Evolutionary conservation across 1,140 invertebrate genomes (phyloP).

Genomic region (Temnothorax curvispinosus): DNA sequence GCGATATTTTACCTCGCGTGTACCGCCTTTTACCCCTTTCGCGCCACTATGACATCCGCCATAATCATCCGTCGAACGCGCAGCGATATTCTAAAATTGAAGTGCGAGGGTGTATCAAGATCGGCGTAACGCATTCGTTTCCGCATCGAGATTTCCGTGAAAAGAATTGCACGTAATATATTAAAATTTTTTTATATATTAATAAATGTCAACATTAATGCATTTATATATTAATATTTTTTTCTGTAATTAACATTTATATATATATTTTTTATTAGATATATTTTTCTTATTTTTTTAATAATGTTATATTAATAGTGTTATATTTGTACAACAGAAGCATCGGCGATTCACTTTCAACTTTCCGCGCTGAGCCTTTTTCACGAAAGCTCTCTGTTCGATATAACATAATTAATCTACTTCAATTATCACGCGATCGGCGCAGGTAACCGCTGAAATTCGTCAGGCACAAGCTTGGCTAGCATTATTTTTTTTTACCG

Average conservation of each 20-base stretch:
- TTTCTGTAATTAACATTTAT: not conserved
- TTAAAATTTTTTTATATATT: too few relatives aligned
- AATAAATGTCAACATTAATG: too few relatives aligned
- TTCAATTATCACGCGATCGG: conserved; percentile 16
- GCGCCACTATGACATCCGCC: not conserved
- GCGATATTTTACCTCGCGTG: not conserved
- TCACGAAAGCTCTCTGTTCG: not conserved
- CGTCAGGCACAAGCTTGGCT: not conserved
- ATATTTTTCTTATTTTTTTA: not conserved
- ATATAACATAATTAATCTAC: not conserved
- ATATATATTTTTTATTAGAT: not conserved
- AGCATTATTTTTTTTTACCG: not conserved
- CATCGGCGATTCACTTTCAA: not conserved
- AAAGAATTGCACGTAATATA: not conserved
- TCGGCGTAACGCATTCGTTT: too few relatives aligned
- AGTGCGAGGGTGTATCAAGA: too few relatives aligned
- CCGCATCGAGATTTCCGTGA: not conserved
- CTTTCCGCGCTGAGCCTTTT: not conserved
- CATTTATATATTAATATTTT: not conserved
- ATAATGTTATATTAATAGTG: not conserved
- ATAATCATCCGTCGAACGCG: not conserved
- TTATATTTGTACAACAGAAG: not conserved
- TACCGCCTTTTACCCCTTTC: conserved; percentile 4
- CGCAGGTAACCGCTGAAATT: not conserved
- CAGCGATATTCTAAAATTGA: not conserved